These are phyloP conservation scores for Tupiocoris notatus DNA, from an alignment of 2,888 invertebrate genomes.

Conservation along the genomic window DNA sequence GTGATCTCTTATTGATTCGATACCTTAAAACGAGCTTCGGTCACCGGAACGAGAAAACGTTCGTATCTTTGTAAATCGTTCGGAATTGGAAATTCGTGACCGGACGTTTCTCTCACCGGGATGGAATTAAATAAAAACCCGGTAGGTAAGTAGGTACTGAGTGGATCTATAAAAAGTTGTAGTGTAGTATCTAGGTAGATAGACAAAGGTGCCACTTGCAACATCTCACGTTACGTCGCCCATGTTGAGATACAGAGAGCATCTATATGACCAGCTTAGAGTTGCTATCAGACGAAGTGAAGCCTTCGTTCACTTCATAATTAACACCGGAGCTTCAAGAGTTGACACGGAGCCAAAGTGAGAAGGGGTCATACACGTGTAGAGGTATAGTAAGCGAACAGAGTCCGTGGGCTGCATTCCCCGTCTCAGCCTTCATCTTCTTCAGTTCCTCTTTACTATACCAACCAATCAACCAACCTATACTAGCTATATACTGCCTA, in stretches of 20 bases:
- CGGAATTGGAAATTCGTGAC: background rate
- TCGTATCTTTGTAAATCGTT: background rate
- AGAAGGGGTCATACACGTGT: conserved; percentile 45
- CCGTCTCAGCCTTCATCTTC: background rate
- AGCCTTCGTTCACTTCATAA: conserved; percentile 38
- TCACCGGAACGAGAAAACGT: no score
- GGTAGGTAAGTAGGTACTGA: no score
- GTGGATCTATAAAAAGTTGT: background rate
- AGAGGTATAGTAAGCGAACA: conserved; percentile 20
- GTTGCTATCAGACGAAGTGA: conserved; percentile 7
- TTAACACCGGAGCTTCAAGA: conserved; percentile 40
- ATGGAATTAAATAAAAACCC: no score
- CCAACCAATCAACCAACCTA: background rate
- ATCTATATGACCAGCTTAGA: conserved; percentile 31
- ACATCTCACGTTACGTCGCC: conserved; percentile 17
- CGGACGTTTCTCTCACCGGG: background rate
- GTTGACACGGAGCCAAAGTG: conserved; percentile 42
- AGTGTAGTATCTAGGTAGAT: background rate
- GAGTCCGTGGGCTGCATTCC: conserved; percentile 39
- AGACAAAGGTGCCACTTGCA: conserved; percentile 7
- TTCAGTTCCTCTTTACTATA: background rate
- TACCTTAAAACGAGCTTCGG: no score
- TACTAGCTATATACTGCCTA: background rate
- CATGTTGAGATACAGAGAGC: conserved; percentile 28
- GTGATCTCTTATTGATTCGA: no score